Base-by-base conservation (phyloP, 2,888 invertebrate genomes). In the Neuroscelio doddi region DNA sequence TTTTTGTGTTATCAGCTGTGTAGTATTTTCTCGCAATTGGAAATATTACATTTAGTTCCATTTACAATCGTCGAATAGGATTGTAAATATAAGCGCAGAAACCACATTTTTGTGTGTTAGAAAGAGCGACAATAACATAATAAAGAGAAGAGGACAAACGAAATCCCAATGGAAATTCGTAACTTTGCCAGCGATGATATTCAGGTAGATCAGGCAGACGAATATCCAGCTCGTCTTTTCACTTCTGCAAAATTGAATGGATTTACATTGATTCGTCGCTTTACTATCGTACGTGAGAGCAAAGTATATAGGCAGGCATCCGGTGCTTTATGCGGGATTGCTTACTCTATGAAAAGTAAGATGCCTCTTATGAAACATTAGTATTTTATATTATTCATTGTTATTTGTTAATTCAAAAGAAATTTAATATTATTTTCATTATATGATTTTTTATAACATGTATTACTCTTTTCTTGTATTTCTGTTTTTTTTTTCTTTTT, bases 201-300 rank as follows among this genome's bases (percentile, higher is more conserved):
- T 62, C 55, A 7, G 26, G 7, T 51, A 12, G 27, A 27, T 62
- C 55, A 7, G 26, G 7, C 52, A 12, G 27, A 27, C 39, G 47
- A 51, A 46, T 42, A 64, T 26, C 53, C 39, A 16, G 38, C 45
- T 47, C 47, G 47, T 52, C 52, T 64, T 64, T 52, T 52, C 44
- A 52, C 38, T 57, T 27, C 52, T 45, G 49, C 39, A 49, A 39
- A 64, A 66, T 64, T 58, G 51, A 46, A 47, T 56, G 50, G 64
- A 67, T 67, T 66, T 69, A 62, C 67, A 67, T 64, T 51, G 64
- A 64, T 56, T 59, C 57, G 58, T 30, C 46, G 56, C 46, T 62
- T 62, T 53, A 52, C 49, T 50, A 45, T 41, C 21, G 36, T 29
- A 32, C 30, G 32, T 50, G 36, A 36, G 36, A 36, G n/a, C 56